phyloP scores from a whole-genome alignment of 2,113 vertebrate genomes.

The Prietella phreatophila region DNA sequence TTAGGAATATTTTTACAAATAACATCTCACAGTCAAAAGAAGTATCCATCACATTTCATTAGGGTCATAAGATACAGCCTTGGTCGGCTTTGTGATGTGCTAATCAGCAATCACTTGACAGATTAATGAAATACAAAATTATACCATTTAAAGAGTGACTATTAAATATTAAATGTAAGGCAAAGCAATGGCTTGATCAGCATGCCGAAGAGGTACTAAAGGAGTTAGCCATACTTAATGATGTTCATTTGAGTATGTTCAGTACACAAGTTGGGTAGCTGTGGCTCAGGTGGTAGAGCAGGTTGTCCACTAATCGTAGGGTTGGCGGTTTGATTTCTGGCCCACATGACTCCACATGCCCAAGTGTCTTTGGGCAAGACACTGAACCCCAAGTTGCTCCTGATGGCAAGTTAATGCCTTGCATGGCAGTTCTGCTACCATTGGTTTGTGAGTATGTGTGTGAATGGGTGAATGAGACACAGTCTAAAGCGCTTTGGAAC shows the following conservation, averaged over 20 bases:
- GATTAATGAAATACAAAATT: slow-evolving; percentile 20
- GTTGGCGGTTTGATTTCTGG: too few relatives aligned
- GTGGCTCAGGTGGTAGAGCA: too few relatives aligned
- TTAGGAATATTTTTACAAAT: slow-evolving; percentile 37
- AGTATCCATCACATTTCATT: slow-evolving; percentile 37
- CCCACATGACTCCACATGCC: too few relatives aligned
- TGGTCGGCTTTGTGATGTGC: slow-evolving; percentile 8
- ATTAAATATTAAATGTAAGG: slow-evolving; percentile 6
- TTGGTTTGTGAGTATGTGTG: too few relatives aligned
- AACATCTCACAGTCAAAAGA: slow-evolving; percentile 14
- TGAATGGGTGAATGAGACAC: too few relatives aligned
- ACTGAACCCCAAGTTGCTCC: too few relatives aligned
- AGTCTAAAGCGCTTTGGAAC: too few relatives aligned
- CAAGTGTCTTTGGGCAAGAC: too few relatives aligned
- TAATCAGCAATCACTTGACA: slow-evolving; percentile 36
- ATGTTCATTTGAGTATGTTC: slow-evolving; percentile 10
- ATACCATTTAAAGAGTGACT: slow-evolving; percentile 14
- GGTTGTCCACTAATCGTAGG: too few relatives aligned
- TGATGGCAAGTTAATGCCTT: too few relatives aligned
- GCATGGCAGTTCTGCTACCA: too few relatives aligned
- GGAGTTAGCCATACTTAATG: not conserved
- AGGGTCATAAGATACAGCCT: slow-evolving; percentile 9
- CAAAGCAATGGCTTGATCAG: not conserved
- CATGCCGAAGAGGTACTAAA: not conserved
- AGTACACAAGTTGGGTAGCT: not conserved